phyloP scores from a whole-genome alignment of 2,113 vertebrate species.

The Alaudala cheleensis region DNA sequence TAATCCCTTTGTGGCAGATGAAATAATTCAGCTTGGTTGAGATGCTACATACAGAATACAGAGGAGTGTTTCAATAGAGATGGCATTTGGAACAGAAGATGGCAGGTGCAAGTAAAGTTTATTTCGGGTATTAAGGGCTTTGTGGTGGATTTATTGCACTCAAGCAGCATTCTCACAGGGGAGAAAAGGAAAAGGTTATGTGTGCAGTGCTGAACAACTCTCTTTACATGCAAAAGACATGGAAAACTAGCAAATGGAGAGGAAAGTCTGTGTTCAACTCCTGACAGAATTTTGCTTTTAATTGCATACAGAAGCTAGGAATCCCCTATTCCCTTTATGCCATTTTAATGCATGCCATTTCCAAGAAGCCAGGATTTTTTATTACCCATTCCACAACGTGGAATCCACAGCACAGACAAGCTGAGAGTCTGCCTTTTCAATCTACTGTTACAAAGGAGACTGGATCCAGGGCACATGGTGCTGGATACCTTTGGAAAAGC shows the following conservation, averaged over 20 bases:
- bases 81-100: not conserved
- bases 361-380: not conserved
- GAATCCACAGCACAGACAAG: not conserved
- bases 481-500: not conserved
- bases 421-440: not conserved
- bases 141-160: not conserved
- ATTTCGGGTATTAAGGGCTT: conserved; percentile 2
- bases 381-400: not conserved
- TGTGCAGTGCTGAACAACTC: not conserved
- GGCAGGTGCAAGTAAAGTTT: not conserved
- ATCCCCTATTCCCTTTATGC: not conserved
- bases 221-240: not conserved
- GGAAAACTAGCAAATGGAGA: not conserved
- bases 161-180: not conserved
- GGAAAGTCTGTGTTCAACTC: not conserved
- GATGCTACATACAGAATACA: not conserved
- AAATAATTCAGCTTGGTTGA: conserved; percentile 30
- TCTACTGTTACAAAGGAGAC: not conserved
- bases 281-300: not conserved
- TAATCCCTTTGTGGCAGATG: conserved; percentile 42
- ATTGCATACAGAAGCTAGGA: not conserved
- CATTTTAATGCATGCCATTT: not conserved
- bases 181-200: not conserved
- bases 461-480: not conserved
- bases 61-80: not conserved